Evolutionary conservation across 2,888 invertebrate species (phyloP).

Genomic region (Zaprionus obscuricornis): DNA sequence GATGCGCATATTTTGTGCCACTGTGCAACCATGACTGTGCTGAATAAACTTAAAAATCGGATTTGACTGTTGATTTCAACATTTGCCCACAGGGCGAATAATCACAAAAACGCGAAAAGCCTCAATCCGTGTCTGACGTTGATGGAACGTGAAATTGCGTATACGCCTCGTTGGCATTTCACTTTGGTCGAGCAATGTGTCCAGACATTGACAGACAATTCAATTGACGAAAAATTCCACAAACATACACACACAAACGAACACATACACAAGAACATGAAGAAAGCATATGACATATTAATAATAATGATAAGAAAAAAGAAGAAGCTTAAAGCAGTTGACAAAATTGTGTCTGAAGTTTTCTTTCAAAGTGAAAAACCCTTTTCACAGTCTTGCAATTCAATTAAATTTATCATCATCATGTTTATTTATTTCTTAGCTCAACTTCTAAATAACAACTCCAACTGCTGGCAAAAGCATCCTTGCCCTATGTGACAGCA

Average conservation of each 20-base stretch:
- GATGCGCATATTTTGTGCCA: no score
- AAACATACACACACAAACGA: no score
- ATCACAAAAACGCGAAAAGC: conserved; percentile 1
- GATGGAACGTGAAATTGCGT: conserved; percentile 63
- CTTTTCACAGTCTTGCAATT: conserved; percentile 5
- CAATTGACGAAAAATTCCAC: no score
- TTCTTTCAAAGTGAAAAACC: no score
- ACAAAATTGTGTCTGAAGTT: no score
- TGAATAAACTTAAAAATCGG: conserved; percentile 24
- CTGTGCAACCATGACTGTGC: conserved; percentile 21
- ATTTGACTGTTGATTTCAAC: conserved; percentile 5
- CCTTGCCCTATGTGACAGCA: conserved; percentile 7
- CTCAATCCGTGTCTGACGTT: conserved; percentile 40
- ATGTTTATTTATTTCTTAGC: conserved; percentile 11
- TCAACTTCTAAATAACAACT: conserved; percentile 9
- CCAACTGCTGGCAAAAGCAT: conserved; percentile 10
- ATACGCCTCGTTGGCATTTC: conserved; percentile 19
- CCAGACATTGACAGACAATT: conserved; percentile 34
- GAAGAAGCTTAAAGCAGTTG: no score
- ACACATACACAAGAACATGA: no score
- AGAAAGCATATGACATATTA: no score
- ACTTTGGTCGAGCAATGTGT: conserved; percentile 2
- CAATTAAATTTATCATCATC: conserved; percentile 25
- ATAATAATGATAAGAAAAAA: no score
- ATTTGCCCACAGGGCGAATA: conserved; percentile 3